Percentiles rank a stretch among this genome's conserved stretches.
These are phyloP conservation scores for Drosophila nannoptera DNA, from an alignment of 1,140 invertebrate genomes.

Conservation along the genomic window DNA sequence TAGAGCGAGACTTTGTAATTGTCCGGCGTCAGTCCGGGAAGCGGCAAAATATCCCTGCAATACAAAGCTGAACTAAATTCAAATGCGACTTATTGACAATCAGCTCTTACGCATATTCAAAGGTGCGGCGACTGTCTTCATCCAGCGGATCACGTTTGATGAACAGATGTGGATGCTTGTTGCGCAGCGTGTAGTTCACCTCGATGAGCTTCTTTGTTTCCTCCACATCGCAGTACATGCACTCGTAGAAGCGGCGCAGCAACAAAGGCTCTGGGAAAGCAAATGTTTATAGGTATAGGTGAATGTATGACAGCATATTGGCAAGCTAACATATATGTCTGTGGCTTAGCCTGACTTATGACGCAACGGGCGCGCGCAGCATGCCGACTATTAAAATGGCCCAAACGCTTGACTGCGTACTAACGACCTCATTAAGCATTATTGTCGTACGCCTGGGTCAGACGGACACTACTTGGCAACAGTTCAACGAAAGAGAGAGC, in stretches of 20 bases:
- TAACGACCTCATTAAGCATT: constrained; percentile 66
- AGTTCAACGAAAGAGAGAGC: constrained; percentile 7
- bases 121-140: constrained; percentile 64
- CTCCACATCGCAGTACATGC: constrained; percentile 81
- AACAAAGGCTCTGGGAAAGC: constrained; percentile 57
- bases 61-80: neutral
- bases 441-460: constrained; percentile 19
- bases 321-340: neutral
- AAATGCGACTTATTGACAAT: neutral
- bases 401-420: constrained; percentile 39
- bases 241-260: constrained; percentile 76
- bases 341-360: constrained; percentile 20
- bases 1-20: constrained; percentile 82
- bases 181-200: constrained; percentile 83
- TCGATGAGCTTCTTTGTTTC: constrained; percentile 83
- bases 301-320: neutral
- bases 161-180: constrained; percentile 84
- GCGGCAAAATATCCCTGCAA: constrained; percentile 82
- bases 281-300: constrained; percentile 5
- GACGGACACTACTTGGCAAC: constrained; percentile 22
- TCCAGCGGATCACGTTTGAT: constrained; percentile 82
- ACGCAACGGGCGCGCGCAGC: constrained; percentile 48
- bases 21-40: constrained; percentile 81
- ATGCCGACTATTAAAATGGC: constrained; percentile 20
- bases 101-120: constrained; percentile 68